phyloP scores from a whole-genome alignment of 2,888 invertebrate genomes.

The Agrochola litura region DNA sequence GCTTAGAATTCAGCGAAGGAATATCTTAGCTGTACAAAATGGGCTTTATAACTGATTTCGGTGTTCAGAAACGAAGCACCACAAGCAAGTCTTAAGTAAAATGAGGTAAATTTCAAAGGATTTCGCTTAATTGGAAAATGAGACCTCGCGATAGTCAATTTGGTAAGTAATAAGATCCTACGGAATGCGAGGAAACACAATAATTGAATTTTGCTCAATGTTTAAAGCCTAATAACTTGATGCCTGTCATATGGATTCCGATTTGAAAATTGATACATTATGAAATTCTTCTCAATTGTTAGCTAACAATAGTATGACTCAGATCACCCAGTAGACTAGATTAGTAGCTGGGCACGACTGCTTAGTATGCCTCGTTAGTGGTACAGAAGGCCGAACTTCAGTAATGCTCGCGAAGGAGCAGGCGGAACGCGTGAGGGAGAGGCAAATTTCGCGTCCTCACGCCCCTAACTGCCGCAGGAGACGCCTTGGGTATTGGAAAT shows the following conservation, averaged over 20 bases:
- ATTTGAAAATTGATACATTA: too few relatives aligned
- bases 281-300: neutral
- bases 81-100: constrained; percentile 41
- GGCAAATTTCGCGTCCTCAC: too few relatives aligned
- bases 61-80: constrained; percentile 28
- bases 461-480: too few relatives aligned
- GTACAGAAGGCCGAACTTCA: neutral
- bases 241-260: neutral
- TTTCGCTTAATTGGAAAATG: constrained; percentile 52
- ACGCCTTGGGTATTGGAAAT: too few relatives aligned
- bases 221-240: neutral
- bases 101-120: constrained; percentile 53
- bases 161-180: constrained; percentile 24
- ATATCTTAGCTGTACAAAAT: constrained; percentile 15
- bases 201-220: neutral
- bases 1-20: constrained; percentile 4
- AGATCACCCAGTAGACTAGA: neutral
- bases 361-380: neutral
- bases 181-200: neutral
- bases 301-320: neutral
- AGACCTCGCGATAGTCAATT: constrained; percentile 27
- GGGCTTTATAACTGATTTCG: constrained; percentile 12
- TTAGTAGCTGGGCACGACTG: neutral
- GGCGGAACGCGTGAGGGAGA: too few relatives aligned
- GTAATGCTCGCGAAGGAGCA: too few relatives aligned